Conservation (phyloP, 2,888 invertebrate genomes). For the Euspilapteryx auroguttella region DNA sequence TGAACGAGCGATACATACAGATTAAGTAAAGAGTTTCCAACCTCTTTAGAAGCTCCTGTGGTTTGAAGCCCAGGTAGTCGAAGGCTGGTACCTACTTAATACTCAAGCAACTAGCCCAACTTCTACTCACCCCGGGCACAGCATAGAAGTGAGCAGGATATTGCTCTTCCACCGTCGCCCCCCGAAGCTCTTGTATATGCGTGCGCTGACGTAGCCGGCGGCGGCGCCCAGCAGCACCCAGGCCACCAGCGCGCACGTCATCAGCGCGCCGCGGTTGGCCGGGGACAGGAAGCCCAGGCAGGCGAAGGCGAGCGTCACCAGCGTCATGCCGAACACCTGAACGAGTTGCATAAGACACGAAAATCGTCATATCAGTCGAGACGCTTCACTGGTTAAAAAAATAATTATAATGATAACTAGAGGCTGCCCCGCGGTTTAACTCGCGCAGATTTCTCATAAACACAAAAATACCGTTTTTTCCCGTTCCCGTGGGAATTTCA, state of each 20-base stretch:
- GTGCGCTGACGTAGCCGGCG: slow-evolving; percentile 95
- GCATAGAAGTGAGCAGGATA: slow-evolving; percentile 92
- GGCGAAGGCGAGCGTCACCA: slow-evolving; percentile 96
- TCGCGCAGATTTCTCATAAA: too few species aligned
- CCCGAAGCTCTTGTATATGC: slow-evolving; percentile 98
- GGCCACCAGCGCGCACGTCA: slow-evolving; percentile 96
- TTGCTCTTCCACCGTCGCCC: slow-evolving; percentile 99
- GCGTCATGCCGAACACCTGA: slow-evolving; percentile 84
- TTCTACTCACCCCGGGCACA: slow-evolving; percentile 93
- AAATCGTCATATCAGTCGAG: not conserved
- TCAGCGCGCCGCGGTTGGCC: slow-evolving; percentile 96
- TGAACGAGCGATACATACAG: too few species aligned
- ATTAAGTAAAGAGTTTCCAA: too few species aligned
- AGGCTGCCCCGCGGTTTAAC: too few species aligned
- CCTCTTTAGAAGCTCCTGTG: too few species aligned
- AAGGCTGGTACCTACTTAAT: too few species aligned
- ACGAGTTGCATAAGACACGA: not conserved
- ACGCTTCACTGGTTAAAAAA: not conserved
- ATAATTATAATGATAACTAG: too few species aligned
- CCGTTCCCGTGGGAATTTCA: too few species aligned
- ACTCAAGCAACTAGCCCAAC: too few species aligned
- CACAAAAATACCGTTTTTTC: too few species aligned
- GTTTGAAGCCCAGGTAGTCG: too few species aligned
- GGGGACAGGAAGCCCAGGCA: slow-evolving; percentile 98
- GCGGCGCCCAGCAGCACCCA: slow-evolving; percentile 97